Evolutionary conservation across 2,797 vertebrate species (phyloP).

Genomic region (Tachyglossus aculeatus): DNA sequence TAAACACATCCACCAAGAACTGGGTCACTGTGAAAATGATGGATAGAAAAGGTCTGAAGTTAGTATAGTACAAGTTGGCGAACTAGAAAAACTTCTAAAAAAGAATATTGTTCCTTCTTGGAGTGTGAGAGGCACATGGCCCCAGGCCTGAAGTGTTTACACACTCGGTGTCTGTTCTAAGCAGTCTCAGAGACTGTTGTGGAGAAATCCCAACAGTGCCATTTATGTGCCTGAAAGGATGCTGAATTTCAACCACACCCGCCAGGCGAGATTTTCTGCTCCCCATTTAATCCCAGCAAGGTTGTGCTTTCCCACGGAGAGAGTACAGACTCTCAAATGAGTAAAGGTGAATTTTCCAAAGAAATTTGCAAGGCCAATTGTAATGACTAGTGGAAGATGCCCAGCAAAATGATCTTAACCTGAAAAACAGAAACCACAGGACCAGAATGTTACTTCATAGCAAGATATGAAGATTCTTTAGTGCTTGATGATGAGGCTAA

Average conservation of each 20-base stretch:
- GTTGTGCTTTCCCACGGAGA: slow-evolving; percentile 2
- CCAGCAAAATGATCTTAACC: not conserved
- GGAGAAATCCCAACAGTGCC: slow-evolving; percentile 14
- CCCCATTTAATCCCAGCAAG: slow-evolving; percentile 30
- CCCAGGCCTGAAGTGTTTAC: slow-evolving; percentile 9
- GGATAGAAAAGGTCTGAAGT: slow-evolving; percentile 7
- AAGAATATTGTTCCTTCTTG: not conserved
- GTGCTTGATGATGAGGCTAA: not conserved
- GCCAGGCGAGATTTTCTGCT: slow-evolving; percentile 28
- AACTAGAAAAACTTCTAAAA: slow-evolving; percentile 3
- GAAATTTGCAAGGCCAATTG: slow-evolving; percentile 19
- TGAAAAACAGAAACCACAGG: slow-evolving; percentile 21
- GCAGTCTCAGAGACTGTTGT: slow-evolving; percentile 11
- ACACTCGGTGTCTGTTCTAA: not conserved
- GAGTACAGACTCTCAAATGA: slow-evolving; percentile 10
- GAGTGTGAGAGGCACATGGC: not conserved
- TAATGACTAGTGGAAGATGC: slow-evolving; percentile 20
- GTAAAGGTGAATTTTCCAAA: slow-evolving; percentile 27
- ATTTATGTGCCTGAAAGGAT: slow-evolving; percentile 22
- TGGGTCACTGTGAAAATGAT: slow-evolving; percentile 4
- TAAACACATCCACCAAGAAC: not conserved
- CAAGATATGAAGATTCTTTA: not conserved
- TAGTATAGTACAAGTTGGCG: slow-evolving; percentile 34
- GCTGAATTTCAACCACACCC: slow-evolving; percentile 11
- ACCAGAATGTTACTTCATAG: not conserved